Base-by-base conservation (phyloP, 2,888 invertebrate genomes). In the Andrena marginata region DNA sequence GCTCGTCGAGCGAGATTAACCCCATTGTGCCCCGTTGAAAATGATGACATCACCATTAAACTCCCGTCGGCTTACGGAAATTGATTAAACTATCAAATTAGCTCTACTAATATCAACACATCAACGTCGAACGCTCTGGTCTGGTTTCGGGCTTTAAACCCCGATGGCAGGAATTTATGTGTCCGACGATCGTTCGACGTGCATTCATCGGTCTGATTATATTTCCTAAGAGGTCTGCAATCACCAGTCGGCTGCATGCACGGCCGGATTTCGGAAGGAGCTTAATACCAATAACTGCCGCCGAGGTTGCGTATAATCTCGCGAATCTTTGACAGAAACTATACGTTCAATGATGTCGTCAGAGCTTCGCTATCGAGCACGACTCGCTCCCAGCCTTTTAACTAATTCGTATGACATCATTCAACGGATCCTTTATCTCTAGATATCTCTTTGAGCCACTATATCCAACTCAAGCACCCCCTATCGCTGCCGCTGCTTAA, bases 11-110 rank as follows among this genome's bases (percentile, higher is more conserved):
- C 92, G 92, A 92, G 93, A 93, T 94, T 94, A 93, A 93, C 91
- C 92, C 92, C 90, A 92, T 93, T 93, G 93, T 93, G 92, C 90
- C 86, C 90, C 91, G 93, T 92, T 93, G 93, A 92, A 93, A 94
- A 93, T 93, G 93, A 94, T 94, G 94, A 94, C 94, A 92, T 93
- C 93, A 92, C 93, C 91, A 94, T 94, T 94, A 93, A 94, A 94
- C 93, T 93, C 92, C 93, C 92, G 93, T 92, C 92, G 92, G 92
- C 89, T 92, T 90, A 88, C 92, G 94, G 93, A 93, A 94, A 94
- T 94, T 94, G 93, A 94, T 94, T 93, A 94, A 94, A 94, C 93
- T 93, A 94, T 94, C 93, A 93, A 93, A 94, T 94, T 94, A 94
- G 94, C 93, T 93, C 87, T 90, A 91, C 93, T 92, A 93, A 93